Base-by-base conservation (phyloP, 2,113 vertebrate species). In the Nibea coibor region DNA sequence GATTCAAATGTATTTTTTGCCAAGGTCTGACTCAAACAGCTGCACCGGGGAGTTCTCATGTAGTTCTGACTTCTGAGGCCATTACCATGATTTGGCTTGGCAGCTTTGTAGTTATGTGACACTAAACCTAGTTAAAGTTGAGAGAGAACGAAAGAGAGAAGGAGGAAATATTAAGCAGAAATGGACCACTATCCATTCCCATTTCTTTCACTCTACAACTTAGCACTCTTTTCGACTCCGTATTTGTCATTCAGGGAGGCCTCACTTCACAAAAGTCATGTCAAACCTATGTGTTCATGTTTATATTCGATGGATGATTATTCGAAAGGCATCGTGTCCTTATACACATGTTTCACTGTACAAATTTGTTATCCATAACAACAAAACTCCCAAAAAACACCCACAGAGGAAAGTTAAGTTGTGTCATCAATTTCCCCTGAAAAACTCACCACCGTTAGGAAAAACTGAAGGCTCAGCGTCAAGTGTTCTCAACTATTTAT, bases 401-500 rank as follows among this genome's bases (percentile, higher is more conserved):
- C 81, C 85, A 87, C 75, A 88, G 82, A 89, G 88, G 92, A 93
- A 92, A 94, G 78, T 89, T 83, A 68, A 84, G 84, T 91, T 89
- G 86, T 91, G 89, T 94, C 92, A 93, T 90, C 81, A 81, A 86
- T 82, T 87, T 87, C 87, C 81, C 66, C 62, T 59, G 42, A 81
- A 87, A 82, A 87, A 87, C 79, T 86, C 70, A 87, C 89, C 78
- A 85, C 71, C 67, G 86, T 79, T 83, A 79, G 91, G 89, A 90
- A 91, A 92, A 88, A 89, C 58, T 84, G 81, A 92, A 92, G 75
- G 84, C 83, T 78, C 71, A 26, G 80, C 51, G 83, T 91, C 88
- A 90, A 89, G 80, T 80, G 82, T 75, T 88, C 87, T 88, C 79
- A 89, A 84, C 88, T 84, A 93, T 92, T 91, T 89, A 92, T 92